Evolutionary conservation across 2,113 vertebrate genomes (phyloP).

Genomic region (Capricornis sumatraensis): DNA sequence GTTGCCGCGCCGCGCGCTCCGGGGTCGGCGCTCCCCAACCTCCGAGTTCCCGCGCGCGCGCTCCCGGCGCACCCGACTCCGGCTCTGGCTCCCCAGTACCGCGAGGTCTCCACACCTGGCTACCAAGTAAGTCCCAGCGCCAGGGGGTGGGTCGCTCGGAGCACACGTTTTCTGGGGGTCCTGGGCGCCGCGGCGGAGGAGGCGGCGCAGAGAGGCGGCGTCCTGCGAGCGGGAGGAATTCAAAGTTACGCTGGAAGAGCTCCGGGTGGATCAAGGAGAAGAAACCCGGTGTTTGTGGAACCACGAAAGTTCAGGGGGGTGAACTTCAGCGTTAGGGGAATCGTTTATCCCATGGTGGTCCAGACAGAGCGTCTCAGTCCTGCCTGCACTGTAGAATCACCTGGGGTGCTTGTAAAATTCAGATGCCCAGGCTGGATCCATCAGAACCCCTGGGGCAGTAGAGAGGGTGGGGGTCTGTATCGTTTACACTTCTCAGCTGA

Average conservation of each 20-base stretch:
- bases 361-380: neutral
- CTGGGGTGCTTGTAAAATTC: neutral
- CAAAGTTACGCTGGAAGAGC: neutral
- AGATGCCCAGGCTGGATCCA: neutral
- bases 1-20: neutral
- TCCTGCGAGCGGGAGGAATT: neutral
- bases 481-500: neutral
- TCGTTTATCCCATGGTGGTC: neutral
- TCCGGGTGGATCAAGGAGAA: neutral
- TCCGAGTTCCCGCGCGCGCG: neutral
- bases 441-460: neutral
- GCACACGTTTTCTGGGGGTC: neutral
- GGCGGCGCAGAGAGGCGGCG: neutral
- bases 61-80: neutral
- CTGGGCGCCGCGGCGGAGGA: neutral
- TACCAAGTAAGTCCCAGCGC: slow-evolving; percentile 26
- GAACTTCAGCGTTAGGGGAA: neutral
- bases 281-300: neutral
- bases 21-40: neutral
- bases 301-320: neutral
- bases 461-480: too few relatives aligned
- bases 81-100: neutral
- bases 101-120: neutral
- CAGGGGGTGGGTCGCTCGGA: neutral
- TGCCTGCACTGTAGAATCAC: neutral